These are phyloP conservation scores for Clarias batrachus DNA, from an alignment of 2,113 vertebrate genomes.

Conservation along the genomic window DNA sequence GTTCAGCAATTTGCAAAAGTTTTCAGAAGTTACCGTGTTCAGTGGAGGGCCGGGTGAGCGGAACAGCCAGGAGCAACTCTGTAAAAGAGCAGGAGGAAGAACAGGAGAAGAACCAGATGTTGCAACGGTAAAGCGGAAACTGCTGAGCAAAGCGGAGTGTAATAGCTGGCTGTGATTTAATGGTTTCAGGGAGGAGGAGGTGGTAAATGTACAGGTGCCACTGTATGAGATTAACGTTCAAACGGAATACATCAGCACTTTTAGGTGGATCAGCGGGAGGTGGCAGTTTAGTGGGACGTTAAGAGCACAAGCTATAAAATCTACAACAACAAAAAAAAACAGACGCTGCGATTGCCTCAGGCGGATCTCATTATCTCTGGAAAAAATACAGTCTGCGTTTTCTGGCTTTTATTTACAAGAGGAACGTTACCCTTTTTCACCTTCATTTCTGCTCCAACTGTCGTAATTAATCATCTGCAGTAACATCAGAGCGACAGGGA, in stretches of 20 bases:
- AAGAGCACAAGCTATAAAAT: slow-evolving; percentile 54
- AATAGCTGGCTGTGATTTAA: slow-evolving; percentile 41
- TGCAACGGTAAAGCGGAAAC: slow-evolving; percentile 43
- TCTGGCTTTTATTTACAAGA: slow-evolving; percentile 14
- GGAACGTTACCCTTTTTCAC: background rate
- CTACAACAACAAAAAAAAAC: slow-evolving; percentile 60
- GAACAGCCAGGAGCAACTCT: slow-evolving; percentile 71
- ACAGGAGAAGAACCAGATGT: slow-evolving; percentile 53
- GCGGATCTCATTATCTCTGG: slow-evolving; percentile 38
- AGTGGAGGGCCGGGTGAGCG: slow-evolving; percentile 60
- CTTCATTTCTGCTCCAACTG: background rate
- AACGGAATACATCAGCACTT: slow-evolving; percentile 50
- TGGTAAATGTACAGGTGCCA: slow-evolving; percentile 47
- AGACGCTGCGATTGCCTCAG: slow-evolving; percentile 37
- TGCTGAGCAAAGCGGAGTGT: slow-evolving; percentile 45
- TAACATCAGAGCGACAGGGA: background rate
- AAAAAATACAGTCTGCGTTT: slow-evolving; percentile 1
- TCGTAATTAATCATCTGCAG: background rate
- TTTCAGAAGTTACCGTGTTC: slow-evolving; percentile 61
- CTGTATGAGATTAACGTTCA: slow-evolving; percentile 55
- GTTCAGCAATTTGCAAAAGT: background rate
- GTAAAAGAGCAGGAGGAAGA: slow-evolving; percentile 33
- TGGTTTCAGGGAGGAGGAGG: slow-evolving; percentile 21
- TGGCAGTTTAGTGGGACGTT: slow-evolving; percentile 23
- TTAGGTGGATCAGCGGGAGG: slow-evolving; percentile 46